Evolutionary conservation across 2,797 vertebrate species (phyloP), one percentile per base, ranked within the genome.

Genomic region (Orientallactaga sibirica): DNA sequence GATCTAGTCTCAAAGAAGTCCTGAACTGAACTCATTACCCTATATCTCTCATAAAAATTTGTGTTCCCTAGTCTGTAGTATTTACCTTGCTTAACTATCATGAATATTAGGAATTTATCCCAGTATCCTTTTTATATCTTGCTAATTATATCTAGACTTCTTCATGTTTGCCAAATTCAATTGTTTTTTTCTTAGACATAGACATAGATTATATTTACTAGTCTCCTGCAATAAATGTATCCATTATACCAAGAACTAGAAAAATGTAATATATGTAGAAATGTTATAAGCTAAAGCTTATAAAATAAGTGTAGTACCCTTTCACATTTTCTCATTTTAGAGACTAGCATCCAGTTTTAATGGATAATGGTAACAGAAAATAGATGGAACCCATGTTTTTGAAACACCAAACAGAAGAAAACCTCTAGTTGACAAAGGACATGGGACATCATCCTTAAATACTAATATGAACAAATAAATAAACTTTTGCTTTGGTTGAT

Each of bases 121-220:
- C 93, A 80, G n/a, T 48, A 78, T 81, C 25, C 7, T 90, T 84
- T 78, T 52, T 93, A 94, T 93, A 10, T 24, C 22, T 95, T 43
- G 68, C 22, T 66, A 20, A 37, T 87, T 92, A 43, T 89, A 24
- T 27, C 74, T 61, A 70, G 75, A 89, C 58, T 76, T 92, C 7
- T 81, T 74, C 41, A 29, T 81, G 12, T 89, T 96, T 95, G 68
- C 29, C 41, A 82, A 93, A 71, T 84, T 29, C 4, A 62, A 67
- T 92, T 91, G 6, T 70, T 89, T 86, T 93, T 78, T 9, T 86
- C 24, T 6, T 90, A 67, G 4, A 1, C 8, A 24, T 94, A 85
- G 37, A 89, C 8, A 12, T 84, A 89, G 62, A 64, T 52, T 80
- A 27, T 3, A 76, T 88, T 95, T 90, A 22, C 41, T 6, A 88